Percentiles rank a stretch among this genome's conserved stretches.
These are phyloP conservation scores for Habropoda laboriosa DNA, from an alignment of 1,140 invertebrate species.

Conservation along the genomic window DNA sequence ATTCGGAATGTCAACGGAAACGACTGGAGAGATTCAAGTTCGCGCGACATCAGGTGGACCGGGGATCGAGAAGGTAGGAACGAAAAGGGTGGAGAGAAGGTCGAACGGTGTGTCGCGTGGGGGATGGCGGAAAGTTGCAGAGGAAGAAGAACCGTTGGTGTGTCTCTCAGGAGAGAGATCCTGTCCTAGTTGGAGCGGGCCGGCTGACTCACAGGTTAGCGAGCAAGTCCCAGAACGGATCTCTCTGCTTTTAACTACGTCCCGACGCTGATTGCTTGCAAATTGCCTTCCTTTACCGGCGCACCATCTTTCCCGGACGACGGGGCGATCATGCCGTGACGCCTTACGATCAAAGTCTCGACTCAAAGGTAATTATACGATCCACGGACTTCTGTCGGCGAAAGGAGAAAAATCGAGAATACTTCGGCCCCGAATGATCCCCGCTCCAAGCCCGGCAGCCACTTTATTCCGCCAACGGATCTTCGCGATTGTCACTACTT, in stretches of 20 bases:
- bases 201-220: conserved; percentile 73
- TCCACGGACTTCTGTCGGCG: conserved; percentile 17
- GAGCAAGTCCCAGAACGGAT: conserved; percentile 63
- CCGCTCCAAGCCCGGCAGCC: too few species aligned
- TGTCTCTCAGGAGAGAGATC: conserved; percentile 71
- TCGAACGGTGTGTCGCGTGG: neutral
- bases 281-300: conserved; percentile 73
- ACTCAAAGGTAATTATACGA: conserved; percentile 44
- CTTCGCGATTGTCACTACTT: neutral
- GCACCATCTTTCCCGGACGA: conserved; percentile 42
- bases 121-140: conserved; percentile 16
- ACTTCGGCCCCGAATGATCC: neutral
- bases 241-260: conserved; percentile 71
- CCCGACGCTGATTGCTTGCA: conserved; percentile 74
- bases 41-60: too few species aligned
- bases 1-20: too few species aligned
- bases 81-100: too few species aligned
- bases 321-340: conserved; percentile 45
- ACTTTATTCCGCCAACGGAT: neutral
- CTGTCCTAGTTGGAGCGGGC: conserved; percentile 66
- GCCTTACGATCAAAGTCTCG: conserved; percentile 55
- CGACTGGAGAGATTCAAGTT: too few species aligned
- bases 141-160: conserved; percentile 54
- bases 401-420: conserved; percentile 14
- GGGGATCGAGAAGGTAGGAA: too few species aligned